Evolutionary conservation across 2,888 invertebrate species (phyloP).

Genomic region (Cylindroiulus punctatus): DNA sequence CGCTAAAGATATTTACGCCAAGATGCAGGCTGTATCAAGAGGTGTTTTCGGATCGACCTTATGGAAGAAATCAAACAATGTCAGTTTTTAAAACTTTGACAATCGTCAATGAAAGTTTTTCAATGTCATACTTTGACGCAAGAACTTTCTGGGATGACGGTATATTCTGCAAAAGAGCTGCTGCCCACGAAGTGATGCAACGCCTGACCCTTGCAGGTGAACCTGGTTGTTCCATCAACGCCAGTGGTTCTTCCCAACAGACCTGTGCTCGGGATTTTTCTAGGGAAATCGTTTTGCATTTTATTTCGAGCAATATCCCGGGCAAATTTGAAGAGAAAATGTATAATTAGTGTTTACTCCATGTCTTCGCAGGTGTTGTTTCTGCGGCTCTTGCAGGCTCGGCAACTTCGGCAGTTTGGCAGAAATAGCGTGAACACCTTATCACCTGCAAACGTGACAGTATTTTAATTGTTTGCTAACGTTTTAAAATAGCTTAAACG

Average conservation of each 20-base stretch:
- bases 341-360: background rate
- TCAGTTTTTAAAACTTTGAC: no score
- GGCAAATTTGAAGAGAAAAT: background rate
- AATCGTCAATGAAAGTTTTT: no score
- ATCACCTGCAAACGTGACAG: constrained; percentile 42
- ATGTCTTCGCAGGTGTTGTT: constrained; percentile 49
- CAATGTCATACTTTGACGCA: constrained; percentile 48
- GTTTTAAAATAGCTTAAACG: background rate
- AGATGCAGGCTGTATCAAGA: constrained; percentile 46
- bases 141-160: constrained; percentile 53
- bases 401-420: constrained; percentile 49
- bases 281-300: background rate
- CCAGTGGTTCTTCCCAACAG: constrained; percentile 44
- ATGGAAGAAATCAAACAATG: background rate
- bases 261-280: constrained; percentile 27
- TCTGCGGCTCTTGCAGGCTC: constrained; percentile 18
- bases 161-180: constrained; percentile 54
- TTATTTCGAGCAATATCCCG: background rate
- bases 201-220: constrained; percentile 51
- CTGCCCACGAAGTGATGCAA: constrained; percentile 36
- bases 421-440: constrained; percentile 53
- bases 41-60: constrained; percentile 50
- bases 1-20: background rate
- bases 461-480: background rate
- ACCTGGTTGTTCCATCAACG: constrained; percentile 49